phyloP scores from a whole-genome alignment of 2,113 vertebrate genomes.

The Dipodomys spectabilis region DNA sequence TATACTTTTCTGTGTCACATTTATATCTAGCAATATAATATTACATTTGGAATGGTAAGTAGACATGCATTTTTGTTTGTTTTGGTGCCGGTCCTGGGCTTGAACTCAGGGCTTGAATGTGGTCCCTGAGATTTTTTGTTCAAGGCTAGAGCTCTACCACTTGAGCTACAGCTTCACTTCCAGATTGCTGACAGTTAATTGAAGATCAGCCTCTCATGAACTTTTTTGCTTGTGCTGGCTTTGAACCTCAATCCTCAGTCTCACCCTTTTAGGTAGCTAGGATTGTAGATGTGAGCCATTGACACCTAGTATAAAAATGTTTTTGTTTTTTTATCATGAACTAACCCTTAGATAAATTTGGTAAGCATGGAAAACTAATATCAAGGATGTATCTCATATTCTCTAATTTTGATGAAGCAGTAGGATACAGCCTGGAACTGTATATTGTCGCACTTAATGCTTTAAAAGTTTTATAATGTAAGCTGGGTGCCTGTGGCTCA shows the following conservation, averaged over 20 bases:
- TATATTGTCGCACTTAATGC: conserved; percentile 33
- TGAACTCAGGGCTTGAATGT: too few relatives aligned
- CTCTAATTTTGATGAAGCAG: not conserved
- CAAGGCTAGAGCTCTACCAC: too few relatives aligned
- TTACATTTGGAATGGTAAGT: not conserved
- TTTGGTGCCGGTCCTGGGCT: too few relatives aligned
- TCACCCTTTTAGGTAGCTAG: too few relatives aligned
- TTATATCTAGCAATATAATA: not conserved
- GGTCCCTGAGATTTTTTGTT: too few relatives aligned
- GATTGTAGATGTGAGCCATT: too few relatives aligned
- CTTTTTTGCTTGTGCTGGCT: too few relatives aligned
- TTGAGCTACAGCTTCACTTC: too few relatives aligned
- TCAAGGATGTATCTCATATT: not conserved
- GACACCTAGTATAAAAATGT: not conserved
- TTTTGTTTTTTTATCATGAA: not conserved
- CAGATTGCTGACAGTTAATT: too few relatives aligned
- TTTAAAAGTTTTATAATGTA: conserved; percentile 24
- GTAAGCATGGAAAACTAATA: not conserved
- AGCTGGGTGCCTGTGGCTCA: too few relatives aligned
- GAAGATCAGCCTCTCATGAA: too few relatives aligned
- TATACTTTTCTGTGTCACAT: not conserved
- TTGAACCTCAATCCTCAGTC: too few relatives aligned
- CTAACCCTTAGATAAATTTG: not conserved
- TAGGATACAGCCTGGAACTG: not conserved
- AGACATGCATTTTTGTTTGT: not conserved